phyloP scores from a whole-genome alignment of 1,140 invertebrate genomes.

The Ganaspis sp. region DNA sequence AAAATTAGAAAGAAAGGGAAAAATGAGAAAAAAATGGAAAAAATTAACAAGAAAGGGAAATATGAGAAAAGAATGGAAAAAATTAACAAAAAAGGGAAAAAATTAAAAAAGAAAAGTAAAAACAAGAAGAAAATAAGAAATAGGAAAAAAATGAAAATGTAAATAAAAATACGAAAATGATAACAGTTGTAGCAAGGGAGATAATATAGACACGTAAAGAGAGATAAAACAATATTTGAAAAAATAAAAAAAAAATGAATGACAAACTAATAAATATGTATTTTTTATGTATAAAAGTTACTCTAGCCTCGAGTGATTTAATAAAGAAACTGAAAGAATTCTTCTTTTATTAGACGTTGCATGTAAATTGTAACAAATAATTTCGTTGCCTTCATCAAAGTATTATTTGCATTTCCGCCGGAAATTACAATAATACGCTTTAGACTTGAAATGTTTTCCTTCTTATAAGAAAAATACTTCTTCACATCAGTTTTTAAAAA shows the following conservation, averaged over 20 bases:
- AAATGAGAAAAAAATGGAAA: too few species aligned
- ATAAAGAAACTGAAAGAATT: conserved; percentile 41
- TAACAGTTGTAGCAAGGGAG: too few species aligned
- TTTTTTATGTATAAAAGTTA: conserved; percentile 27
- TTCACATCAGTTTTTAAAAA: not conserved
- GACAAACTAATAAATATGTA: not conserved
- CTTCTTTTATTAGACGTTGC: not conserved
- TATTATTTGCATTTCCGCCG: conserved; percentile 59
- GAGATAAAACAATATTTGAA: not conserved
- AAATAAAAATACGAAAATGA: too few species aligned
- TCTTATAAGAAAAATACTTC: not conserved
- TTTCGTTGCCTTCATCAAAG: conserved; percentile 52
- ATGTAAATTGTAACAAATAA: conserved; percentile 36
- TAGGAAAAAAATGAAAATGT: too few species aligned
- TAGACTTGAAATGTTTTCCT: not conserved
- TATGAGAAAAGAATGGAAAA: too few species aligned
- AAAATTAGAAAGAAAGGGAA: too few species aligned
- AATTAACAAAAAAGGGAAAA: too few species aligned
- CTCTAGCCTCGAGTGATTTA: not conserved
- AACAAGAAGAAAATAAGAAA: too few species aligned
- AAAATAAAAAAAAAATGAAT: not conserved
- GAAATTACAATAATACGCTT: conserved; percentile 49
- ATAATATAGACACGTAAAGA: too few species aligned
- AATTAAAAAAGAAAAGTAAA: too few species aligned
- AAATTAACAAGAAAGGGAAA: too few species aligned